Conservation (phyloP, 2,888 invertebrate genomes). For the Serrognathus titanus region DNA sequence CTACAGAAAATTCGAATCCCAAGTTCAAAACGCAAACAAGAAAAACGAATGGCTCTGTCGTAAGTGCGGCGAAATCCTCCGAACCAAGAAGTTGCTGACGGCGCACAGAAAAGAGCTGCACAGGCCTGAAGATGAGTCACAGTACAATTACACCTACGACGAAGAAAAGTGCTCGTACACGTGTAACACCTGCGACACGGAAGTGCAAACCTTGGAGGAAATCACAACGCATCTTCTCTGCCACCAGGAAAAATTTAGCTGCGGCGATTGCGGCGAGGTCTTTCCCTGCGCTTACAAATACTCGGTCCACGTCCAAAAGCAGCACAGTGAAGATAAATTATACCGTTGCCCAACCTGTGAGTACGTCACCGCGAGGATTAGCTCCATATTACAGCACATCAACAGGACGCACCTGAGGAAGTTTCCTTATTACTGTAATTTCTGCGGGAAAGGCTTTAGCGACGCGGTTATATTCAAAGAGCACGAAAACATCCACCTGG, state of each 20-base stretch:
- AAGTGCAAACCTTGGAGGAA: constrained; percentile 15
- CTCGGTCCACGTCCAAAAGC: constrained; percentile 36
- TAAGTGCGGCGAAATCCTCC: background rate
- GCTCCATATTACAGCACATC: constrained; percentile 38
- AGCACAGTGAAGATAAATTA: constrained; percentile 32
- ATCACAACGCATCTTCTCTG: constrained; percentile 22
- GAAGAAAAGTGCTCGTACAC: constrained; percentile 30
- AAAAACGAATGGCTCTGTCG: background rate
- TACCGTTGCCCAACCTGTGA: constrained; percentile 40
- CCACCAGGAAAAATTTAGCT: constrained; percentile 23
- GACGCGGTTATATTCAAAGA: constrained; percentile 54
- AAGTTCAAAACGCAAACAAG: too few relatives aligned
- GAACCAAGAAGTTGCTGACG: constrained; percentile 23
- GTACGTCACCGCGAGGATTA: constrained; percentile 35
- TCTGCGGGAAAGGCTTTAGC: constrained; percentile 56
- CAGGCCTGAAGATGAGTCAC: background rate
- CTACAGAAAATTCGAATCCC: too few relatives aligned
- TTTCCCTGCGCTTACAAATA: constrained; percentile 42
- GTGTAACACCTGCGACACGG: constrained; percentile 25
- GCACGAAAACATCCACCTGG: constrained; percentile 56
- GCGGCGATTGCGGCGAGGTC: constrained; percentile 23
- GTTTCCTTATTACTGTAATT: constrained; percentile 52
- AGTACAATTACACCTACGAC: constrained; percentile 28
- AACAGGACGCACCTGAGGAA: constrained; percentile 41
- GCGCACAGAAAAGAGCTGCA: constrained; percentile 52